Base-by-base conservation (phyloP, 2,888 invertebrate species). In the Griposia aprilina region DNA sequence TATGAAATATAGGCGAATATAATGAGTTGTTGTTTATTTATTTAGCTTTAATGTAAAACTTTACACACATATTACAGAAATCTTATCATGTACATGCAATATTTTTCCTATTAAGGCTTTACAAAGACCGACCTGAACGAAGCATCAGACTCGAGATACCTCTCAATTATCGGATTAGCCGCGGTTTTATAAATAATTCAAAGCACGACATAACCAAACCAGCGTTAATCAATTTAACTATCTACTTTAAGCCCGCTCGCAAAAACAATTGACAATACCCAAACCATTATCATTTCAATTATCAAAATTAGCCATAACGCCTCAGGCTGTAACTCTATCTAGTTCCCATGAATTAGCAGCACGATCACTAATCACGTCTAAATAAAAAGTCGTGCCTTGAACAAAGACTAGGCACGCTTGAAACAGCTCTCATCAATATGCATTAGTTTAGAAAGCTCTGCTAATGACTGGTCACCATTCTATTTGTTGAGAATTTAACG, bases 401-500 rank as follows among this genome's bases (percentile, higher is more conserved):
- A 83, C 88, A 89, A 84, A 78, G 73, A 63, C 66, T 65, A 50
- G n/a, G 26, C 66, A n/a, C 26, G 79, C 50, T 70, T 69, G 60
- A 36, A 50, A 76, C 62, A 59, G 50, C 68, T 59, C 87, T 87
- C 84, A 84, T 84, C 72, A 88, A 85, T 85, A 85, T 85, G 74
- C 76, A 88, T 88, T 76, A 82, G 66, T 78, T 81, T 85, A 85
- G 85, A 85, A 85, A 87, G 88, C 73, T 71, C 41, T 36, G 68
- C 67, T 76, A 85, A 85, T 87, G 82, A 75, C 62, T 70, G 45
- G 60, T 36, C 65, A 74, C 71, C 69, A 62, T 68, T 71, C n/a
- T 72, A 41, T 80, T 83, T 82, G 62, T 63, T 30, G 10, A 68
- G 52, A 71, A 79, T 71, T 74, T 78, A 71, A 71, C 84, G 73